A percentile compares a stretch with the other conserved stretches of the same genome.
Conservation (phyloP, 2,113 vertebrate genomes). For the Rostratula benghalensis region DNA sequence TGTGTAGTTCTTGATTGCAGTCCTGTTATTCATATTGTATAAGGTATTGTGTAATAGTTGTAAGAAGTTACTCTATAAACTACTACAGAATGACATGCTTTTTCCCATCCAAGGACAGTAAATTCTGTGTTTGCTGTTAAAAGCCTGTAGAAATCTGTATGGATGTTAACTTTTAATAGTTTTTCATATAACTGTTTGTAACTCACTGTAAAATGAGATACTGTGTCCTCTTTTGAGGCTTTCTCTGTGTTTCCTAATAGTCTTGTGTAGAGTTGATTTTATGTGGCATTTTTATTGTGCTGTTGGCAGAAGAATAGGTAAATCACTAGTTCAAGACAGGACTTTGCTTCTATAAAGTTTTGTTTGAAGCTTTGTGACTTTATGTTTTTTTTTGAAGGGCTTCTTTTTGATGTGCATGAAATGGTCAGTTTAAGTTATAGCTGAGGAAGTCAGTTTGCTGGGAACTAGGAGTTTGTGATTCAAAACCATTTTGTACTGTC, state of each 20-base stretch:
- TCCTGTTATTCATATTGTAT: background rate
- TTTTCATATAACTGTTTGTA: background rate
- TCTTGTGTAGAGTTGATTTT: background rate
- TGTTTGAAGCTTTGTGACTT: background rate
- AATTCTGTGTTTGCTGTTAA: background rate
- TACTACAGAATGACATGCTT: background rate
- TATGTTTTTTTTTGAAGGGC: background rate
- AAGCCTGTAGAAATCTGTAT: rapidly evolving
- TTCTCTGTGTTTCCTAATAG: background rate
- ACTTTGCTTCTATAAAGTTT: background rate
- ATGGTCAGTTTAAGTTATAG: background rate
- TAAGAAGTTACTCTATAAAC: background rate
- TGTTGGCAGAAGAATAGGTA: background rate
- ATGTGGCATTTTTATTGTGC: background rate
- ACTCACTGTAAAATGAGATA: background rate
- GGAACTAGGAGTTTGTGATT: background rate
- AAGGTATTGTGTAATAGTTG: background rate
- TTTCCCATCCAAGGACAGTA: background rate
- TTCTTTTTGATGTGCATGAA: background rate
- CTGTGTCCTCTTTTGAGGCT: background rate
- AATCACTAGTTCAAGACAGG: background rate
- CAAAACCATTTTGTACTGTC: background rate
- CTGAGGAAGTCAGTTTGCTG: constrained; percentile 12
- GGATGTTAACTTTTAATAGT: background rate
- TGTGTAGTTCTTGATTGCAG: background rate